Conservation (phyloP, 2,888 invertebrate genomes). For the Phengaris alcon region DNA sequence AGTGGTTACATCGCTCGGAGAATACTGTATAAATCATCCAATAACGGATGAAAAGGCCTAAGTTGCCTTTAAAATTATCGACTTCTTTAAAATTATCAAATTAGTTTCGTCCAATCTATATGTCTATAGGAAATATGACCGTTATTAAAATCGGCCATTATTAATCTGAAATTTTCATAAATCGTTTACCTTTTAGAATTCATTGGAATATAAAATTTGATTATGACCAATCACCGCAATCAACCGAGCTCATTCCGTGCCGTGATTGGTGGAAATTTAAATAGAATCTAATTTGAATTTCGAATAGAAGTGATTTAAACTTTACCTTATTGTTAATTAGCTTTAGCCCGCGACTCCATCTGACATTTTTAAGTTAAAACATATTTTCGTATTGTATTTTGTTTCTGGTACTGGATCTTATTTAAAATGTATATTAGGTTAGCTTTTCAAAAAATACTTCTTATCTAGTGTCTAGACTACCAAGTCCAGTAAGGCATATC, state of each 20-base stretch:
- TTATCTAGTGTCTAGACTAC: no score
- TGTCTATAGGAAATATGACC: background rate
- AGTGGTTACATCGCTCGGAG: no score
- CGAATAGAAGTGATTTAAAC: constrained; percentile 21
- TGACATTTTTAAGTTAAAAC: background rate
- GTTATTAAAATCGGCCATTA: background rate
- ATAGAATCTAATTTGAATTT: constrained; percentile 23
- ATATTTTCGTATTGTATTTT: background rate
- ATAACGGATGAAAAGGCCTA: no score
- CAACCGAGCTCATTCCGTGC: constrained; percentile 4
- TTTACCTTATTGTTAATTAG: constrained; percentile 10
- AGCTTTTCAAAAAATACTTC: no score
- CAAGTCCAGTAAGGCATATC: no score
- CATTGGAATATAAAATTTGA: constrained; percentile 27
- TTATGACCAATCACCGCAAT: constrained; percentile 26
- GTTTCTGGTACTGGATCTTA: background rate
- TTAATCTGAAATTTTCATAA: constrained; percentile 4
- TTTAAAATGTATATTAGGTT: no score
- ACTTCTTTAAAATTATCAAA: no score
- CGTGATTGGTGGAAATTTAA: constrained; percentile 24
- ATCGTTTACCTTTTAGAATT: constrained; percentile 9
- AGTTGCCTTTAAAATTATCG: no score
- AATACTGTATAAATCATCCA: no score
- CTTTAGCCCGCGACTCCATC: background rate
- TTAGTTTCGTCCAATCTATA: no score